Evolutionary conservation across 2,888 invertebrate genomes (phyloP).

Genomic region (Drosophila prolongata): DNA sequence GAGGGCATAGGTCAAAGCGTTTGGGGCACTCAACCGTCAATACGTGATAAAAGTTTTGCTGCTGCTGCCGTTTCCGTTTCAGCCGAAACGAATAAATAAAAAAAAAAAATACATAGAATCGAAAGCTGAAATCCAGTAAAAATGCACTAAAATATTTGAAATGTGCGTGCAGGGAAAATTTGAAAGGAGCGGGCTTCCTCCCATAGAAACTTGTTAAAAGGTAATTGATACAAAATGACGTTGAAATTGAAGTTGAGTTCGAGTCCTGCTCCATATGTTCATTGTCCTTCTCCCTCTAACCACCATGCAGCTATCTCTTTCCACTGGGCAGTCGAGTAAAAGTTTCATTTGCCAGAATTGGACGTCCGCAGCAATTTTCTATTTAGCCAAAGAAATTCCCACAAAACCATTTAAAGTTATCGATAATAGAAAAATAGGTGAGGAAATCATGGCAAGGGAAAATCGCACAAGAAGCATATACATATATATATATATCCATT

Average conservation of each 20-base stretch:
- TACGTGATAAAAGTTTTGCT: slow-evolving; percentile 71
- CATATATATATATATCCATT: slow-evolving; percentile 6
- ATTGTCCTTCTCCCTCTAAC: slow-evolving; percentile 1
- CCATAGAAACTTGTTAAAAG: slow-evolving; percentile 57
- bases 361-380: slow-evolving; percentile 43
- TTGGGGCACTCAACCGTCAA: slow-evolving; percentile 67
- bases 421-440: slow-evolving; percentile 8
- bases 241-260: slow-evolving; percentile 49
- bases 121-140: slow-evolving; percentile 51
- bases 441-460: not conserved
- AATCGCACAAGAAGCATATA: not conserved
- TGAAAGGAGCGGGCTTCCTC: slow-evolving; percentile 8
- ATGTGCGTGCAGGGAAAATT: slow-evolving; percentile 61
- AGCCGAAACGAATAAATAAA: slow-evolving; percentile 6
- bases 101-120: slow-evolving; percentile 12
- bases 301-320: not conserved
- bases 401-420: slow-evolving; percentile 39
- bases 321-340: slow-evolving; percentile 33
- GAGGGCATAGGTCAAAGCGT: slow-evolving; percentile 30
- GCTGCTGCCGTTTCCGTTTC: slow-evolving; percentile 62
- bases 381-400: slow-evolving; percentile 43
- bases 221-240: slow-evolving; percentile 73
- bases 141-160: slow-evolving; percentile 71
- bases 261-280: slow-evolving; percentile 38
- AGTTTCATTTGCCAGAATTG: slow-evolving; percentile 36